Evolutionary conservation across 2,113 vertebrate genomes (phyloP).

Genomic region (Pitta sordida): DNA sequence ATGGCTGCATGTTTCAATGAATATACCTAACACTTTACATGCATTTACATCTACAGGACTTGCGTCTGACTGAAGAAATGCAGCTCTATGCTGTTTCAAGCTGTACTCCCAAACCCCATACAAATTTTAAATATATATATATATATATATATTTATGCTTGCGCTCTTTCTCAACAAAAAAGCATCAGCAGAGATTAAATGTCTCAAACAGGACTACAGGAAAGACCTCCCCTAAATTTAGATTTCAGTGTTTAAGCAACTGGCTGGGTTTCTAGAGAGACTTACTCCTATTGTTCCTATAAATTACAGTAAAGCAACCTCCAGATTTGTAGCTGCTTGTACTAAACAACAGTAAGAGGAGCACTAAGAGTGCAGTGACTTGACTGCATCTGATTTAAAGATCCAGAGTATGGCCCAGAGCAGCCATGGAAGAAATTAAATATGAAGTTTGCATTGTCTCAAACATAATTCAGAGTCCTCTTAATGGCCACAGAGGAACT

Average conservation of each 20-base stretch:
- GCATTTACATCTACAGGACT: neutral
- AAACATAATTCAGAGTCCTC: neutral
- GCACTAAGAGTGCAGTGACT: neutral
- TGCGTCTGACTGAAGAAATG: neutral
- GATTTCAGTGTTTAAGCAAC: neutral
- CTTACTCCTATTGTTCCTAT: neutral
- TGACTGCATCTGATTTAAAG: neutral
- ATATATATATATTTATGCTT: neutral
- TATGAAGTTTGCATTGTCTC: neutral
- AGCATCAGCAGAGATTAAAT: neutral
- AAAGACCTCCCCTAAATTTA: neutral
- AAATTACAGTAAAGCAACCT: neutral
- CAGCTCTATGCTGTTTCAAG: neutral
- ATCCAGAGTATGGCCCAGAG: accelerated
- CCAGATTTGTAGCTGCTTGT: neutral
- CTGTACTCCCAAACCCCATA: neutral
- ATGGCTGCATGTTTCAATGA: neutral
- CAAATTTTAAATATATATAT: too few relatives aligned
- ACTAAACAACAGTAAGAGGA: neutral
- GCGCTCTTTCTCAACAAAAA: neutral
- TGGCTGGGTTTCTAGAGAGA: neutral
- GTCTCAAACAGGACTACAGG: neutral
- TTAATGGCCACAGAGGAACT: neutral
- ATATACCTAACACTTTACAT: neutral
- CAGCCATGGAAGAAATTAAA: neutral